phyloP scores from a whole-genome alignment of 2,888 invertebrate species.

The Harpalus rubripes region DNA sequence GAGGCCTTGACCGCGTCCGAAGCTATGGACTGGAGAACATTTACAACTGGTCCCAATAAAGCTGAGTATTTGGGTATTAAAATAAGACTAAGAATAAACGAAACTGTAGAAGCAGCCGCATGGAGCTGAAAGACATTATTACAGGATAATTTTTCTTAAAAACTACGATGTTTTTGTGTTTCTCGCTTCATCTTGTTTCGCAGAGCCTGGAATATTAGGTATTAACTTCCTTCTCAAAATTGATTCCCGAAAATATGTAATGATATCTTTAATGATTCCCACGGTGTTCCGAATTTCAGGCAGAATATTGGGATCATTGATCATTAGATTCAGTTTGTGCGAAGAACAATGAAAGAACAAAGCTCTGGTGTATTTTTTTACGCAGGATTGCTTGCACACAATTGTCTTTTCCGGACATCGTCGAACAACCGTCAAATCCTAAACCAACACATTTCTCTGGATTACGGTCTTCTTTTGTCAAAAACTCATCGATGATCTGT shows the following conservation, averaged over 20 bases:
- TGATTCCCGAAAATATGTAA: constrained; percentile 71
- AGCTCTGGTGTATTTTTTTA: constrained; percentile 70
- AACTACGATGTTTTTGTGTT: constrained; percentile 70
- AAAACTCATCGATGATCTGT: constrained; percentile 70
- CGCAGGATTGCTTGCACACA: constrained; percentile 71
- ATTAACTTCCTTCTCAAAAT: constrained; percentile 71
- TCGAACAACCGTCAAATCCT: constrained; percentile 68
- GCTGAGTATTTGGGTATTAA: constrained; percentile 71
- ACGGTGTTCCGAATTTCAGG: constrained; percentile 70
- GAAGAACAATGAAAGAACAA: constrained; percentile 71
- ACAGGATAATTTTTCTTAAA: constrained; percentile 70
- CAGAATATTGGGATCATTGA: constrained; percentile 70
- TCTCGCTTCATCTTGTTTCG: constrained; percentile 71
- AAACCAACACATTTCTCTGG: constrained; percentile 70
- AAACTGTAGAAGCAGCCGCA: constrained; percentile 69
- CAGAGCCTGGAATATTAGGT: constrained; percentile 71
- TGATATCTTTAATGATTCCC: constrained; percentile 68
- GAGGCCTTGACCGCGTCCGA: constrained; percentile 67
- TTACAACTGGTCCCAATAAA: constrained; percentile 71
- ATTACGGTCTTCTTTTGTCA: constrained; percentile 68
- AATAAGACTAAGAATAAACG: constrained; percentile 69
- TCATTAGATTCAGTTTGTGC: constrained; percentile 71
- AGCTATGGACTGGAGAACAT: constrained; percentile 70
- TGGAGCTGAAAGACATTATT: constrained; percentile 70
- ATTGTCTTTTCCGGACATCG: constrained; percentile 71